Evolutionary conservation across 1,140 invertebrate species (phyloP).

Genomic region (Drosophila grimshawi): DNA sequence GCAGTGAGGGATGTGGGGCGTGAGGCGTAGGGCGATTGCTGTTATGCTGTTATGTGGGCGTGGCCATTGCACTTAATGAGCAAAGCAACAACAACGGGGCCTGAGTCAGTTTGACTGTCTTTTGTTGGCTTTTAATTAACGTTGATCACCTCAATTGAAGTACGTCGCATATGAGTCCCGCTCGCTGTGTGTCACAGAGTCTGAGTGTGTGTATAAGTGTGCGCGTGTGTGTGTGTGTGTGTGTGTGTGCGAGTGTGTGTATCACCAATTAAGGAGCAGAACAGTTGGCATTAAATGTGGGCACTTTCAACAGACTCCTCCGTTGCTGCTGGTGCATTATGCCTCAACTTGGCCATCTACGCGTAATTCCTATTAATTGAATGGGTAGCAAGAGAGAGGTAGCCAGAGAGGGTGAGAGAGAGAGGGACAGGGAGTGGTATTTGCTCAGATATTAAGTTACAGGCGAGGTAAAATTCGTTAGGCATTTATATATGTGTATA

Average conservation of each 20-base stretch:
- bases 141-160: conserved; percentile 82
- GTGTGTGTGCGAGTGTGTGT: conserved; percentile 14
- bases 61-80: conserved; percentile 65
- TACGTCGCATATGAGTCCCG: conserved; percentile 61
- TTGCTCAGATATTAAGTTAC: conserved; percentile 66
- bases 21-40: too few species aligned
- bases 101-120: conserved; percentile 60
- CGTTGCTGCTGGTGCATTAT: conserved; percentile 59
- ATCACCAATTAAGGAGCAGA: conserved; percentile 70
- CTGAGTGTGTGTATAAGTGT: background rate
- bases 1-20: conserved; percentile 14
- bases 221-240: background rate
- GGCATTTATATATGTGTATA: background rate
- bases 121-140: conserved; percentile 78
- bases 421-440: conserved; percentile 2
- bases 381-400: conserved; percentile 41
- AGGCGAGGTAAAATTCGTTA: conserved; percentile 51
- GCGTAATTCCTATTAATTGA: conserved; percentile 74
- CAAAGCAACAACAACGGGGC: background rate
- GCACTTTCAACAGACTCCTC: conserved; percentile 35
- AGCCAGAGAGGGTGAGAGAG: too few species aligned
- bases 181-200: background rate
- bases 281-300: conserved; percentile 78
- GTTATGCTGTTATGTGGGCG: conserved; percentile 9
- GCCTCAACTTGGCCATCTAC: conserved; percentile 64